A percentile compares a stretch with the other conserved stretches of the same genome.
Conservation (phyloP, 2,888 invertebrate genomes). For the Pycnomerus fuliginosus region DNA sequence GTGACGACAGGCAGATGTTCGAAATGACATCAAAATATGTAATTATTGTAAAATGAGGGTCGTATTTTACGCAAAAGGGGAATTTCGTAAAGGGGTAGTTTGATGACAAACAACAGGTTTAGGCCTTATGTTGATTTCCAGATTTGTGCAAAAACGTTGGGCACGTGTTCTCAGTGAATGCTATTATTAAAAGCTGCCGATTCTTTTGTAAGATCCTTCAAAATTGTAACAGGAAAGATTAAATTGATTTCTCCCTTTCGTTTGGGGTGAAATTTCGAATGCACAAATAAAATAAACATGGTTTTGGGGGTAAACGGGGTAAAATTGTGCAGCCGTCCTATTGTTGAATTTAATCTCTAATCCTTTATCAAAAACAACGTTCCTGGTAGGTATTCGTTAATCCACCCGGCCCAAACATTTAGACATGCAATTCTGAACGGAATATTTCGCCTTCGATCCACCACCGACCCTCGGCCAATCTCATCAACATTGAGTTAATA, state of each 20-base stretch:
- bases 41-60: constrained; percentile 53
- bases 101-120: constrained; percentile 46
- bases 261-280: constrained; percentile 39
- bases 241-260: constrained; percentile 35
- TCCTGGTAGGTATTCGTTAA: too few relatives aligned
- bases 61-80: constrained; percentile 52
- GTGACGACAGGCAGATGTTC: constrained; percentile 42
- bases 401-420: constrained; percentile 27
- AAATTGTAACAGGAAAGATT: constrained; percentile 37
- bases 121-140: constrained; percentile 33
- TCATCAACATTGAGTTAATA: too few relatives aligned
- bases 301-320: constrained; percentile 41
- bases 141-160: constrained; percentile 41
- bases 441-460: too few relatives aligned
- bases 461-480: too few relatives aligned
- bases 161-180: constrained; percentile 17
- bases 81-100: constrained; percentile 48
- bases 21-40: constrained; percentile 50
- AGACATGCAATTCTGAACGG: too few relatives aligned
- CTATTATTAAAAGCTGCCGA: constrained; percentile 35
- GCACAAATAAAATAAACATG: constrained; percentile 41
- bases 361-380: constrained; percentile 15
- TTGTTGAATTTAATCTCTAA: constrained; percentile 15
- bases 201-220: constrained; percentile 39
- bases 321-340: constrained; percentile 34